Conservation (phyloP, 1,140 invertebrate species). For the Bombus breviceps region DNA sequence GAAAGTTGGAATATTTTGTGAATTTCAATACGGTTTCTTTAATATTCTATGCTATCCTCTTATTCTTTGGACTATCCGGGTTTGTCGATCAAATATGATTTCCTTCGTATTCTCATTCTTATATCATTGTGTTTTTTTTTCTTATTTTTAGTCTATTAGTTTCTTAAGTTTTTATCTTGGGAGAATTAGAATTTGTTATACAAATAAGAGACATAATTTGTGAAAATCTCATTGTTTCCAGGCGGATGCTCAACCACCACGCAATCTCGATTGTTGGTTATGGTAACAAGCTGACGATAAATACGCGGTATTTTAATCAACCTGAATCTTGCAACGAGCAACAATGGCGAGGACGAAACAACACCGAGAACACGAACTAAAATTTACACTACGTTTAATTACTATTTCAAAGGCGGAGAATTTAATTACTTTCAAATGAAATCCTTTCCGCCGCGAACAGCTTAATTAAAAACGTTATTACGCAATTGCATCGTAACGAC, state of each 20-base stretch:
- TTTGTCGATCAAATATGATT: background rate
- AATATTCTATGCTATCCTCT: background rate
- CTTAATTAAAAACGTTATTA: conserved; percentile 1
- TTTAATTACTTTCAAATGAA: background rate
- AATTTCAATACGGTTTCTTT: background rate
- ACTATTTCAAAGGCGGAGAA: background rate
- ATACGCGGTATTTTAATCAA: background rate
- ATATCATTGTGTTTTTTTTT: background rate
- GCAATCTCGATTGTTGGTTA: background rate
- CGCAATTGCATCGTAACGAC: background rate
- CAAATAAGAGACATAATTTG: background rate
- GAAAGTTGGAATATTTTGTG: background rate
- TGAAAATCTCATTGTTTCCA: background rate
- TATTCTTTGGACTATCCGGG: background rate
- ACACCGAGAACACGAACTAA: background rate
- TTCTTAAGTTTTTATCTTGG: background rate
- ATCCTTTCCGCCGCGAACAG: background rate
- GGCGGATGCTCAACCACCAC: background rate
- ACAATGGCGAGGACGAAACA: background rate
- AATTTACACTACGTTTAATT: conserved; percentile 22
- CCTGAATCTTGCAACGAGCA: background rate
- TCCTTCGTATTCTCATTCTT: background rate
- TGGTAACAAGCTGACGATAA: background rate
- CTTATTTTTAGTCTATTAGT: background rate
- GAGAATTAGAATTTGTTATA: background rate